Conservation (phyloP, 2,888 invertebrate species). For the Tenthredo livida region DNA sequence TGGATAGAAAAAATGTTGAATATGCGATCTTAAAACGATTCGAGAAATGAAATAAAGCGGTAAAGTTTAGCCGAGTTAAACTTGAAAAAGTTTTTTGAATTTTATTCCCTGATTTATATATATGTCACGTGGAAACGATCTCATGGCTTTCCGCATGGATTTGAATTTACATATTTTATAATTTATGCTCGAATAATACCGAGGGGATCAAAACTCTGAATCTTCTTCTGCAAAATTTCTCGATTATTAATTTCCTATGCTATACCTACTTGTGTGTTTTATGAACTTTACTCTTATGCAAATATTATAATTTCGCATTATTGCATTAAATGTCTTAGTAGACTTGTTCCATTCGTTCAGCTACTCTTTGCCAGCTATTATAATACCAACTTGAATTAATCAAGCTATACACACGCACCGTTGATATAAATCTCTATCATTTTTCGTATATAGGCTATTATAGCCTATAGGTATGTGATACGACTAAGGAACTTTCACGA, state of each 20-base stretch:
- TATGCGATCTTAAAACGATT: background rate
- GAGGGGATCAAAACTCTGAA: background rate
- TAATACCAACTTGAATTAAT: background rate
- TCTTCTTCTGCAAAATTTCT: background rate
- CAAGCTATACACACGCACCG: slow-evolving; percentile 2
- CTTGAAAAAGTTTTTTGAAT: background rate
- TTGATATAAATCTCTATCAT: slow-evolving; percentile 27
- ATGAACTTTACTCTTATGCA: background rate
- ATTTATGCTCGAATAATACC: background rate
- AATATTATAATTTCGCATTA: background rate
- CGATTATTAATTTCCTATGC: background rate
- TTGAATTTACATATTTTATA: background rate
- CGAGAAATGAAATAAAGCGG: background rate
- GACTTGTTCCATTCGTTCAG: background rate
- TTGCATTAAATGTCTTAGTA: background rate
- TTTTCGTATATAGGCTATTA: background rate
- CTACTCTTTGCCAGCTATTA: background rate
- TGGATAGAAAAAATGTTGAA: background rate
- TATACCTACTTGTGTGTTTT: background rate
- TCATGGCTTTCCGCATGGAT: background rate
- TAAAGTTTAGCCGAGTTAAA: background rate
- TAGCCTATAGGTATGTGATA: too few species aligned
- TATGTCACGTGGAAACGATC: slow-evolving; percentile 9
- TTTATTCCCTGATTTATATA: background rate
- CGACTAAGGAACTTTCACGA: background rate